These are phyloP conservation scores for Notodromas monacha DNA, from an alignment of 2,888 invertebrate species.

Conservation along the genomic window DNA sequence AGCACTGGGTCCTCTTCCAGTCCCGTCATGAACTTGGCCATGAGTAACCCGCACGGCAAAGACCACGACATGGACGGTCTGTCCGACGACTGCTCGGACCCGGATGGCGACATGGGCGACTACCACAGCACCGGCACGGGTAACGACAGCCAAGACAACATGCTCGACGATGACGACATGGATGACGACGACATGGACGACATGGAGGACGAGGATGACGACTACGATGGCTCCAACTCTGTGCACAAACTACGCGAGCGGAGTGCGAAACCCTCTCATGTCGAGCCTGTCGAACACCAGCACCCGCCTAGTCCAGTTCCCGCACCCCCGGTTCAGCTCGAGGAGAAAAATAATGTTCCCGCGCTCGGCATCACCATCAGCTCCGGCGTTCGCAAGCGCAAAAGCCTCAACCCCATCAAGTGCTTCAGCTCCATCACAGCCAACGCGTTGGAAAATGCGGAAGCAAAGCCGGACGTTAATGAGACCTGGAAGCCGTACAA, in stretches of 20 bases:
- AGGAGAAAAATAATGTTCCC: too few species aligned
- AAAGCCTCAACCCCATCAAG: conserved; percentile 54
- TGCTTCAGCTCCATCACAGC: conserved; percentile 24
- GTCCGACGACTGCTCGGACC: background rate
- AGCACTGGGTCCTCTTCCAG: too few species aligned
- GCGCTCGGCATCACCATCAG: too few species aligned
- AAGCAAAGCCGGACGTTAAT: conserved; percentile 9
- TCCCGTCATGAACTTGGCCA: too few species aligned
- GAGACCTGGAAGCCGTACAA: background rate
- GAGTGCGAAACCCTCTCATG: conserved; percentile 26
- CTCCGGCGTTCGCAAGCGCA: conserved; percentile 49
- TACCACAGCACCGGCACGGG: background rate
- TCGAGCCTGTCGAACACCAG: conserved; percentile 21
- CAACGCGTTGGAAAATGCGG: conserved; percentile 13
- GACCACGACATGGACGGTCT: conserved; percentile 7
- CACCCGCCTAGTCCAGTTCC: too few species aligned
- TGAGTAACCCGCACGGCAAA: too few species aligned
- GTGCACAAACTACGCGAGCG: conserved; percentile 10
- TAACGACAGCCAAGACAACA: conserved; percentile 11
- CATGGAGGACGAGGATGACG: conserved; percentile 11
- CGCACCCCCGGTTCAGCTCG: too few species aligned
- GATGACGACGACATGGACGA: conserved; percentile 11
- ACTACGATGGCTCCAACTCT: conserved; percentile 12
- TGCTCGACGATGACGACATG: conserved; percentile 1
- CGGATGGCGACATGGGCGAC: conserved; percentile 1